Percentiles rank a stretch among this genome's conserved stretches.
Conservation (phyloP, 2,888 invertebrate species). For the Ferdinandea cuprea region DNA sequence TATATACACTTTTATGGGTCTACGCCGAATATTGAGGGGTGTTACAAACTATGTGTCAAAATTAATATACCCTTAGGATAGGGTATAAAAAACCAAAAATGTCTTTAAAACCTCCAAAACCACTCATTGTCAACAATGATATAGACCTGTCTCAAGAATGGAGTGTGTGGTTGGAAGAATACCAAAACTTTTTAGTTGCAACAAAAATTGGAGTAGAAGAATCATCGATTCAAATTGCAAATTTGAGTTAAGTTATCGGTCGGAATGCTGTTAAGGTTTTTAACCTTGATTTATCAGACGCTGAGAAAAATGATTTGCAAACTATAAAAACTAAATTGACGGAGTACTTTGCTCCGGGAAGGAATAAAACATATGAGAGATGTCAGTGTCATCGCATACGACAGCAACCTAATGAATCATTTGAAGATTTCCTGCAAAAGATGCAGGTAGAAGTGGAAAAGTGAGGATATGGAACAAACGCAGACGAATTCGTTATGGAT, state of each 20-base stretch:
- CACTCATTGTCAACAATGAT: conserved; percentile 1
- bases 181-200: conserved; percentile 26
- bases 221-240: conserved; percentile 2
- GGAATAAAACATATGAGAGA: conserved; percentile 29
- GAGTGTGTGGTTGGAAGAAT: conserved; percentile 16
- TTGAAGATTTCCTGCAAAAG: conserved; percentile 20
- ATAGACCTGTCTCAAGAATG: conserved; percentile 18
- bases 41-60: no score
- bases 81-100: not conserved
- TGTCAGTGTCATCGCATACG: conserved; percentile 21
- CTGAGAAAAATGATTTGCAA: conserved; percentile 10
- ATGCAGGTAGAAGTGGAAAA: not conserved
- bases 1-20: no score
- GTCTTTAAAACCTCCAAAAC: conserved; percentile 11
- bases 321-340: conserved; percentile 6
- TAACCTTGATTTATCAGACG: not conserved
- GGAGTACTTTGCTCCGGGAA: conserved; percentile 21
- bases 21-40: no score
- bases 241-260: conserved; percentile 17
- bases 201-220: conserved; percentile 8
- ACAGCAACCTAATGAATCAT: conserved; percentile 22
- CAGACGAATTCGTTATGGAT: conserved; percentile 7
- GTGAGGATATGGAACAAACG: conserved; percentile 18
- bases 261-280: conserved; percentile 5
- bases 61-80: not conserved